Base-by-base conservation (phyloP, 2,797 vertebrate genomes). In the Eurystomus glaucurus region DNA sequence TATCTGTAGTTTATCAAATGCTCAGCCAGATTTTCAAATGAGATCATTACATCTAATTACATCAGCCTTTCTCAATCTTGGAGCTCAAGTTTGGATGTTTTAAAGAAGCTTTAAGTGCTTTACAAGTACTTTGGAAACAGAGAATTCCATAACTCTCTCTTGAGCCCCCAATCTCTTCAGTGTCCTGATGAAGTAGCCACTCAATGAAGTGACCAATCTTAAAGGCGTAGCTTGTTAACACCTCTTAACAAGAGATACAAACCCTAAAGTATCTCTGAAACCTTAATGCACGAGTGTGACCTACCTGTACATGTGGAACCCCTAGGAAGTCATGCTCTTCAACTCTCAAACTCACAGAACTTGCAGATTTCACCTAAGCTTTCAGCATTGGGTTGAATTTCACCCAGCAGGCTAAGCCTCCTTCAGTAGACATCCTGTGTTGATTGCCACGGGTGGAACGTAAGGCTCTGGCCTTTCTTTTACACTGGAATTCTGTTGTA, bases 401-500 rank as follows among this genome's bases (percentile, higher is more conserved):
- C 46, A 58, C 41, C 33, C 77, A 11, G 48, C 68, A 41, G 55
- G 61, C 75, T 22, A 7, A 39, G 31, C 16, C 80, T 64, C 45
- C 37, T 94, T 61, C 19, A 0, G 37, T 18, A n/a, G 35, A 48
- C 61, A 33, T 35, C 55, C 4, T 0, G 5, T 35, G 28, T 68
- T 13, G 33, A n/a, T 58, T 11, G 1, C 61, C 79, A 62, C 0
- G 8, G 58, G 79, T 79, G 76, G 51, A 93, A 51, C 9, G 2
- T 0, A 9, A 84, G 20, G 41, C 46, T 80, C 82, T 66, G 13
- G 50, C 76, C 45, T 95, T 69, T 58, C 35, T 18, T 81, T 75
- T 17, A 31, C 81, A 78, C 84, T 76, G 91, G 51, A 46, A 48
- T 35, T 94, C 61, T 96, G 43, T 61, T 90, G 83, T 35, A 41